Conservation (phyloP, 1,140 invertebrate genomes). For the Lepidurus apus region DNA sequence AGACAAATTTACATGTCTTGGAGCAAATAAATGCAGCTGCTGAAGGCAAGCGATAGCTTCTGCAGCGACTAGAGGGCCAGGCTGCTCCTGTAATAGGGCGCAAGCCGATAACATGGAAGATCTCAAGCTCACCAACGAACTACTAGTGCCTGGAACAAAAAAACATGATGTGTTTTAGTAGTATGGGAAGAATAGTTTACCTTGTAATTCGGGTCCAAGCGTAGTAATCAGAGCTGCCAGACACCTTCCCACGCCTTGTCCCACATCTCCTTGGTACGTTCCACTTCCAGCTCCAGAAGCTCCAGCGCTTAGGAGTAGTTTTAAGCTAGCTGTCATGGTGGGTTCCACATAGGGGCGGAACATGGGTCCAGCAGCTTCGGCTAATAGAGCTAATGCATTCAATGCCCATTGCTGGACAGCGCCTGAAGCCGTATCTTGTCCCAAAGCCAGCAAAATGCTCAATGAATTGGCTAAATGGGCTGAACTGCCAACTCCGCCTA, state of each 20-base stretch:
- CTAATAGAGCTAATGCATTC: slow-evolving; percentile 89
- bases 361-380: slow-evolving; percentile 97
- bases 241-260: slow-evolving; percentile 90
- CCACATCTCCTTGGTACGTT: slow-evolving; percentile 60
- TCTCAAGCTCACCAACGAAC: slow-evolving; percentile 40
- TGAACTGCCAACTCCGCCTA: slow-evolving; percentile 77
- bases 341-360: slow-evolving; percentile 95
- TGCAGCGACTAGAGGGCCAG: slow-evolving; percentile 83
- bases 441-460: slow-evolving; percentile 85
- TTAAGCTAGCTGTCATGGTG: slow-evolving; percentile 78
- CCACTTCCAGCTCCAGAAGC: slow-evolving; percentile 61
- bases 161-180: background rate
- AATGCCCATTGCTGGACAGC: slow-evolving; percentile 94
- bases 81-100: slow-evolving; percentile 87
- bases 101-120: slow-evolving; percentile 52
- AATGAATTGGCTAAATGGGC: slow-evolving; percentile 90
- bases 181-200: slow-evolving; percentile 43
- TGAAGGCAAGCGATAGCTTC: slow-evolving; percentile 94
- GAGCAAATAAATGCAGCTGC: slow-evolving; percentile 95
- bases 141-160: slow-evolving; percentile 35
- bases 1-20: slow-evolving; percentile 85
- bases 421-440: slow-evolving; percentile 84
- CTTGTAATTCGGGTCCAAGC: slow-evolving; percentile 94
- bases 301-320: slow-evolving; percentile 80
- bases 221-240: slow-evolving; percentile 92